phyloP scores from a whole-genome alignment of 1,140 invertebrate genomes.

The Aphis craccivora region DNA sequence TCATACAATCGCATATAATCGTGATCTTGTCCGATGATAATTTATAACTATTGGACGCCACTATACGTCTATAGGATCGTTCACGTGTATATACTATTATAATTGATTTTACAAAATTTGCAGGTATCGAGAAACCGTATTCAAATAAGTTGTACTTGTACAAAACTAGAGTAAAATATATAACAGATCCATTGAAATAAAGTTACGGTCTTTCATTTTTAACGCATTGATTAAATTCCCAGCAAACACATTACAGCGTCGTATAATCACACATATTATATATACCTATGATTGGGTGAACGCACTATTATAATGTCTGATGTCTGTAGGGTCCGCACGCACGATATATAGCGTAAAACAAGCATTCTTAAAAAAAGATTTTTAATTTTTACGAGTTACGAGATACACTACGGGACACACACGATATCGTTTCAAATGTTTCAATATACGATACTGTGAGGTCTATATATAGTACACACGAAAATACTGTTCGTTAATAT shows the following conservation, averaged over 20 bases:
- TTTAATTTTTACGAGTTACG: background rate
- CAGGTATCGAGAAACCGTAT: background rate
- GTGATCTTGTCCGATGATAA: background rate
- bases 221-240: background rate
- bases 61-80: background rate
- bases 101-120: background rate
- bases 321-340: background rate
- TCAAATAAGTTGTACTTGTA: background rate
- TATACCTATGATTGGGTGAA: background rate
- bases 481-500: background rate
- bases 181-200: background rate
- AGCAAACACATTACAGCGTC: background rate
- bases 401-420: background rate
- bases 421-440: background rate
- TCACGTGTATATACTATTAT: background rate
- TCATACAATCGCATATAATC: background rate
- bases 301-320: background rate
- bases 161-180: background rate
- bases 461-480: background rate
- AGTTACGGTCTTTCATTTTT: background rate
- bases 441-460: background rate
- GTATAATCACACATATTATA: background rate
- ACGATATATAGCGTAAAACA: background rate
- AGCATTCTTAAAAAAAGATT: background rate
- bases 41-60: background rate